A percentile compares a stretch with the other conserved stretches of the same genome.
phyloP scores from a whole-genome alignment of 2,888 invertebrate species.

The Craniophora ligustri region DNA sequence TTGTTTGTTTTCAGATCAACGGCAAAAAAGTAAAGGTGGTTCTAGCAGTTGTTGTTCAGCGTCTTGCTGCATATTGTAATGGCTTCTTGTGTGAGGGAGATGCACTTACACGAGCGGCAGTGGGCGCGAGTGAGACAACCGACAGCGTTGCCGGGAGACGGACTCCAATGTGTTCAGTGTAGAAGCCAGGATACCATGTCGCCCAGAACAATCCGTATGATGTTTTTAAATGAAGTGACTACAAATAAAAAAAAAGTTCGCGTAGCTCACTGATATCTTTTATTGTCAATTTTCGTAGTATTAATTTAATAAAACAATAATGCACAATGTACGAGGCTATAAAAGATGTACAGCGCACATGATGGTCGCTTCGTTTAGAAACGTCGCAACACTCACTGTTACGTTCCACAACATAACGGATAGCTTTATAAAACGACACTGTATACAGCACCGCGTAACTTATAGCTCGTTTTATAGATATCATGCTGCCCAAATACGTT shows the following conservation, averaged over 20 bases:
- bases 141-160: constrained; percentile 67
- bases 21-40: constrained; percentile 98
- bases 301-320: constrained; percentile 46
- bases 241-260: constrained; percentile 52
- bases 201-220: constrained; percentile 71
- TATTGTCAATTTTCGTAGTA: constrained; percentile 60
- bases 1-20: constrained; percentile 93
- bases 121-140: constrained; percentile 68
- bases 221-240: constrained; percentile 72
- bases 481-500: constrained; percentile 73
- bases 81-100: constrained; percentile 62
- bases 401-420: constrained; percentile 63
- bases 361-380: constrained; percentile 67
- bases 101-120: constrained; percentile 62
- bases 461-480: constrained; percentile 74
- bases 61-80: constrained; percentile 97
- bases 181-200: constrained; percentile 71
- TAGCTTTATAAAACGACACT: constrained; percentile 74
- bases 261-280: constrained; percentile 57
- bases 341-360: constrained; percentile 69
- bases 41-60: constrained; percentile 98
- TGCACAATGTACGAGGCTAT: constrained; percentile 55
- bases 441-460: constrained; percentile 79
- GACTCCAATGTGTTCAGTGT: constrained; percentile 83
- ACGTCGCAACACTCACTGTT: constrained; percentile 70